Evolutionary conservation across 30 jellyfish, hydroid and myxozoan genomes (phyloP).

Genomic region (Chironex yamaguchii): DNA sequence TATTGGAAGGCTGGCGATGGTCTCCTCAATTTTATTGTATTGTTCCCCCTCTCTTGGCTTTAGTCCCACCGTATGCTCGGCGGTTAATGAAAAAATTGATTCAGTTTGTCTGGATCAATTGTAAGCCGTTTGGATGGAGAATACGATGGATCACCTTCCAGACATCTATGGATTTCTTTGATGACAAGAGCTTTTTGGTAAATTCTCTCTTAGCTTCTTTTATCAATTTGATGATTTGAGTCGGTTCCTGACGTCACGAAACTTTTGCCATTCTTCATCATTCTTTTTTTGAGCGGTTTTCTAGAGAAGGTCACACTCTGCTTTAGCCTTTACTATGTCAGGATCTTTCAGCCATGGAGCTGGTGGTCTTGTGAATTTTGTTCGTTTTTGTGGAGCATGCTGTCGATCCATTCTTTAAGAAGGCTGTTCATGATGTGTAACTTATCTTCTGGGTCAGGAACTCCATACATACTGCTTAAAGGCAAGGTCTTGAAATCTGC

Average conservation of each 20-base stretch:
- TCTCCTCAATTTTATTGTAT: neutral
- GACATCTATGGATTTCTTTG: conserved; percentile 63
- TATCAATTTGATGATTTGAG: conserved; percentile 39
- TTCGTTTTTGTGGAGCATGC: conserved; percentile 78
- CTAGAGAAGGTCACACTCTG: conserved; percentile 23
- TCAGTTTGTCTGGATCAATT: conserved; percentile 23
- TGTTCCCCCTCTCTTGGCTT: no score
- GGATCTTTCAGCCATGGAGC: conserved; percentile 86
- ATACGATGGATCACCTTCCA: conserved; percentile 60
- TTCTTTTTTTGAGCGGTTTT: conserved; percentile 42
- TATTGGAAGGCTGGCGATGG: neutral
- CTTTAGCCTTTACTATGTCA: conserved; percentile 20
- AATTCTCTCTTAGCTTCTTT: conserved; percentile 35
- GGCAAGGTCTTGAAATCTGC: conserved; percentile 59
- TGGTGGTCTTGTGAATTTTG: conserved; percentile 70
- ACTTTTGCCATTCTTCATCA: conserved; percentile 39
- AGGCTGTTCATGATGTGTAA: conserved; percentile 47
- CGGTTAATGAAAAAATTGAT: neutral
- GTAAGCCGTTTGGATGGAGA: conserved; percentile 29
- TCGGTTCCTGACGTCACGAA: conserved; percentile 50
- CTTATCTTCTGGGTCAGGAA: conserved; percentile 71
- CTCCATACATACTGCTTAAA: conserved; percentile 55
- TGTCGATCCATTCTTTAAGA: conserved; percentile 57
- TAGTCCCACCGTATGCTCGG: neutral
- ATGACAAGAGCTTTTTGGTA: conserved; percentile 26